A percentile compares a stretch with the other conserved stretches of the same genome.
phyloP scores from a whole-genome alignment of 2,113 vertebrate genomes.

The Gymnobelideus leadbeateri region DNA sequence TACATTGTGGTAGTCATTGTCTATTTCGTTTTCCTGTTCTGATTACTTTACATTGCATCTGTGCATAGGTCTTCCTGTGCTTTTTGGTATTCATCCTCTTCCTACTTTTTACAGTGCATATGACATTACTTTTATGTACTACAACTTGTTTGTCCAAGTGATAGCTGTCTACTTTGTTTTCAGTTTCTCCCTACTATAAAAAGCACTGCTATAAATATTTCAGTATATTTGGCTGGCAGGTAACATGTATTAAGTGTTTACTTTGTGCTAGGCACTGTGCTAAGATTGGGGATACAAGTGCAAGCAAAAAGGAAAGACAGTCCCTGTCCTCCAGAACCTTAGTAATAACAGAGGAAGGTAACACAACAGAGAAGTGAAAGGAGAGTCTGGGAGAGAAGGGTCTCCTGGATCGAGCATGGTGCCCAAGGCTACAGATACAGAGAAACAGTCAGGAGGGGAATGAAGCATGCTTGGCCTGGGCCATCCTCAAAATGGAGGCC shows the following conservation, averaged over 20 bases:
- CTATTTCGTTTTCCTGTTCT: neutral
- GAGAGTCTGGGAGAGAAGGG: neutral
- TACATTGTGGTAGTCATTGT: neutral
- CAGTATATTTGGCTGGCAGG: neutral
- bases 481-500: neutral
- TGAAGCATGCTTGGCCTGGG: neutral
- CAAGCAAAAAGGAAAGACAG: neutral
- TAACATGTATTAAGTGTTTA: neutral
- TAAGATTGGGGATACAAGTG: neutral
- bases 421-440: neutral
- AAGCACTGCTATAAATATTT: neutral
- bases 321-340: neutral
- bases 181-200: neutral
- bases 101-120: neutral
- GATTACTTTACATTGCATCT: neutral
- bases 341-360: neutral
- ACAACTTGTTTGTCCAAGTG: neutral
- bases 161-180: neutral
- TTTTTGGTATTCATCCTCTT: neutral
- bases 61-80: neutral
- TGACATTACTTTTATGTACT: neutral
- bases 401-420: neutral
- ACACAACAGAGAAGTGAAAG: neutral
- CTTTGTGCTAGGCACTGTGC: neutral
- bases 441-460: neutral